phyloP scores from a whole-genome alignment of 2,888 invertebrate genomes.

The Ischnura elegans region DNA sequence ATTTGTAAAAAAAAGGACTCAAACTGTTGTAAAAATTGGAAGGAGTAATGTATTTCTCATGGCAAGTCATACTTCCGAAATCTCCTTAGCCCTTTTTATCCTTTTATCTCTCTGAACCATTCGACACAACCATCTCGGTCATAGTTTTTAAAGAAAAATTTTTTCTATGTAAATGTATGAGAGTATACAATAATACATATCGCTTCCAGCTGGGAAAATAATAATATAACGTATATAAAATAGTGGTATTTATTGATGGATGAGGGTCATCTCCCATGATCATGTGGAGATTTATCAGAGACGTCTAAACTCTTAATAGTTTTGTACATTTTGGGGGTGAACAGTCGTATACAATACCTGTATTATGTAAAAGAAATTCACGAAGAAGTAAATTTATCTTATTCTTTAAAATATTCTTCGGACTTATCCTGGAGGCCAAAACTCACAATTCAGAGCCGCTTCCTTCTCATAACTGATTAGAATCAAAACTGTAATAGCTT shows the following conservation, averaged over 20 bases:
- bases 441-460: not conserved
- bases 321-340: constrained; percentile 71
- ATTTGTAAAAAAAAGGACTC: not conserved
- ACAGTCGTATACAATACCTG: constrained; percentile 50
- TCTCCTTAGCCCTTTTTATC: not conserved
- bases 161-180: constrained; percentile 66
- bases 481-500: not conserved
- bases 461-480: not conserved
- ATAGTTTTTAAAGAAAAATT: constrained; percentile 59
- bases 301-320: constrained; percentile 69
- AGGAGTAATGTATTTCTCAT: constrained; percentile 47
- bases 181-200: constrained; percentile 71
- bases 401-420: constrained; percentile 32
- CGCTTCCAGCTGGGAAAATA: constrained; percentile 70
- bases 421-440: not conserved
- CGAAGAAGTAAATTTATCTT: constrained; percentile 6
- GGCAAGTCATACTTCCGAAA: constrained; percentile 49
- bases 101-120: constrained; percentile 7
- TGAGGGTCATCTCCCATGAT: constrained; percentile 44
- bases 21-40: not conserved
- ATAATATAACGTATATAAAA: constrained; percentile 68
- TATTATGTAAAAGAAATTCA: not conserved
- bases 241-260: constrained; percentile 69
- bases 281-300: constrained; percentile 26
- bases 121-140: constrained; percentile 36